Evolutionary conservation across 2,797 vertebrate genomes (phyloP), one percentile per base, ranked within the genome.

Genomic region (Phataginus tetradactyla): DNA sequence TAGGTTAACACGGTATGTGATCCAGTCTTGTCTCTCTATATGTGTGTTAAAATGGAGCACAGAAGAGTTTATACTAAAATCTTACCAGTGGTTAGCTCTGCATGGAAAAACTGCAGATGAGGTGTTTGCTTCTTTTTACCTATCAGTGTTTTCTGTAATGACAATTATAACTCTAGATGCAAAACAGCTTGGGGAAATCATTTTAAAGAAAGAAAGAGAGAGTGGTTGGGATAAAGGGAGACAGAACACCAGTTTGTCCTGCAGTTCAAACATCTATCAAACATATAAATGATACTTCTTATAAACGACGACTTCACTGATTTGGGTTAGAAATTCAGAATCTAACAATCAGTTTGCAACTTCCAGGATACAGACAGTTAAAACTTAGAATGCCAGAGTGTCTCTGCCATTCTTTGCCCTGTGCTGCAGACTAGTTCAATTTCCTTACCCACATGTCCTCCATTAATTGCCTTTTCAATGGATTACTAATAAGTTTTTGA

Each of bases 401-500:
- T 86, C 95, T 98, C 94, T 94, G 55, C 95, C 64, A 61, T 81
- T 78, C 90, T 96, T 79, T 27, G 77, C 96, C 96, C 94, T 91
- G 57, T 59, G 64, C 90, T 9, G n/a, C 94, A 97, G 79, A 87
- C 80, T 74, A 51, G 91, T 91, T 97, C 96, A 90, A 97, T 96
- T 91, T 71, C 93, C 91, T 97, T 95, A 98, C 94, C 89, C 86
- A 96, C 90, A 59, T 12, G 2, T 97, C 92, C 94, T 91, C 86
- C 91, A 97, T 97, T 98, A 98, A 97, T 96, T 96, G 97, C 61
- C 94, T 98, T 98, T 59, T 95, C 98, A 98, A 85, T 34, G 4
- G 95, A 97, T 98, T 94, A 97, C 87, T 97, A 95, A 98, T 97
- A 97, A 63, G 94, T 97, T 98, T 98, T 98, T 98, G 63, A 98